Evolutionary conservation across 2,113 vertebrate species (phyloP), one percentile per base, ranked within the genome.

Genomic region (Halcyon malimbica): DNA sequence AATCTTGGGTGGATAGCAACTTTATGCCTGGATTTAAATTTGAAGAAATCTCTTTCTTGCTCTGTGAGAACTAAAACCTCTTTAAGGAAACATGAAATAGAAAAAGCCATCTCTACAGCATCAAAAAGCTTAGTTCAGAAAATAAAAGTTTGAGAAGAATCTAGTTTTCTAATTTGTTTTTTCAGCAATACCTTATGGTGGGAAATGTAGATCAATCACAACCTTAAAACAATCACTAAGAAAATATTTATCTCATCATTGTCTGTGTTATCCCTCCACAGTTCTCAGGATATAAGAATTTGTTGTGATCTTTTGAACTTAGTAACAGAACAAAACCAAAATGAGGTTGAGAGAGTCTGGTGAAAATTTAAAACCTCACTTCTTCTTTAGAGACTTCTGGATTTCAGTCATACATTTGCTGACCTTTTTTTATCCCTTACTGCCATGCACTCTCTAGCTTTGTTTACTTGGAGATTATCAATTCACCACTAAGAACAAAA

Each of bases 391-490:
- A n/a, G 37, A 50, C 63, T 93, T 80, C 59, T 90, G 87, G 59
- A 96, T 95, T 96, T 96, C 87, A 92, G 65, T 50, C 76, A 39
- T 39, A 50, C 71, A 75, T 70, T 80, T 62, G 7, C 13, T 93
- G 83, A 94, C 85, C 54, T 93, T 88, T 95, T 65, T 97, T 82
- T 28, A 89, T 62, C n/a, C 65, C 54, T 54, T 96, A 77, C 56
- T 92, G 56, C 25, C 74, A 94, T 6, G 29, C 57, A 37, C 70
- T 92, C 75, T 71, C 90, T 82, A 92, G 80, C 53, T 86, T 94
- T 25, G 74, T 96, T 97, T 97, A 96, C 86, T 95, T 68, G 91
- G 85, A 6, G 15, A 96, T 96, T 91, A 95, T 69, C 41, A 96
- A 94, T 94, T 94, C 85, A 50, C 46, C 41, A 62, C 28, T 51